Percentiles rank a stretch among this genome's conserved stretches.
Conservation (phyloP, 2,113 vertebrate species). For the Monopterus albus region DNA sequence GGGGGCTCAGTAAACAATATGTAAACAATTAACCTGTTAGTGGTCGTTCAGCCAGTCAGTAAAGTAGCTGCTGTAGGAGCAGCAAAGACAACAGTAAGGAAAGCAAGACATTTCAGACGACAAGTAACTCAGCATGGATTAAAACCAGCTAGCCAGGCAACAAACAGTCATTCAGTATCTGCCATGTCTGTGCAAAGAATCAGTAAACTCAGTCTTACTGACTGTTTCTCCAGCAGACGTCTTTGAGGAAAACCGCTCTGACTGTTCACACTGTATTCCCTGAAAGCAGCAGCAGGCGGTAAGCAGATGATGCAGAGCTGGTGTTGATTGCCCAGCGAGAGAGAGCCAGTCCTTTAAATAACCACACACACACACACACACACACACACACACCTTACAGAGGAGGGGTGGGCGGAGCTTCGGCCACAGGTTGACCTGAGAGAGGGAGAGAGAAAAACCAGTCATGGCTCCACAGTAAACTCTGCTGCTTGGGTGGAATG, state of each 20-base stretch:
- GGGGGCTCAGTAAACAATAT: no score
- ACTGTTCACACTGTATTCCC: conserved; percentile 47
- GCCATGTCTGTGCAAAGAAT: neutral
- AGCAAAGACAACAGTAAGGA: neutral
- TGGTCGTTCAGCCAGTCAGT: no score
- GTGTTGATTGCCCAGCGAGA: conserved; percentile 43
- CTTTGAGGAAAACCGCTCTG: conserved; percentile 13
- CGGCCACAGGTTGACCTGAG: conserved; percentile 37
- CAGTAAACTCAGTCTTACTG: conserved; percentile 17
- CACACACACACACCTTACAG: conserved; percentile 38
- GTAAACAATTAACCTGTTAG: neutral
- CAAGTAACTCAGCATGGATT: no score
- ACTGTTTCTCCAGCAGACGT: conserved; percentile 39
- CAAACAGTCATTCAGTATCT: neutral
- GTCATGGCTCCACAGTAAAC: no score
- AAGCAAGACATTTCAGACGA: no score
- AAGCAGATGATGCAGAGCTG: conserved; percentile 43
- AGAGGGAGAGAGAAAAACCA: neutral
- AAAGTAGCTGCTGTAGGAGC: no score
- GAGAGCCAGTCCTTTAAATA: conserved; percentile 60
- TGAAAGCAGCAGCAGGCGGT: conserved; percentile 42
- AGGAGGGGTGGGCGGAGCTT: conserved; percentile 47
- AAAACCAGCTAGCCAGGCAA: neutral
- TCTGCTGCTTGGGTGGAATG: no score
- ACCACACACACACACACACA: conserved; percentile 25